Evolutionary conservation across 2,888 invertebrate species (phyloP).

Genomic region (Orchestes rusci): DNA sequence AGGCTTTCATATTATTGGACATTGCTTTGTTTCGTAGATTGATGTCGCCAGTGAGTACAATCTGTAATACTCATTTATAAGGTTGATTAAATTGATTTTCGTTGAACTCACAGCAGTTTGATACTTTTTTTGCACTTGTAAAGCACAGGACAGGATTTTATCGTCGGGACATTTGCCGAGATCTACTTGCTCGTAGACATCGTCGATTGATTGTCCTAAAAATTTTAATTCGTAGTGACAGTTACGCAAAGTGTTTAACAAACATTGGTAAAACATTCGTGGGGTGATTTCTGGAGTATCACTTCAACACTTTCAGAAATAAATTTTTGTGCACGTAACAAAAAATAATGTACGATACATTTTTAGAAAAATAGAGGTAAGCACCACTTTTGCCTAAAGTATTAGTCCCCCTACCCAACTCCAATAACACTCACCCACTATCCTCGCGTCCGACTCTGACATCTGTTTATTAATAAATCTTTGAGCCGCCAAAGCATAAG

Average conservation of each 20-base stretch:
- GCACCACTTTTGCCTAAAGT: too few species aligned
- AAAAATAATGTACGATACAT: too few species aligned
- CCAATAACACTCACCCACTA: conserved; percentile 22
- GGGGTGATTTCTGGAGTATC: too few species aligned
- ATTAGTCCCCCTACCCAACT: not conserved
- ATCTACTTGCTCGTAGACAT: conserved; percentile 49
- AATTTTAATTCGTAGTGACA: too few species aligned
- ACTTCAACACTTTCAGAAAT: too few species aligned
- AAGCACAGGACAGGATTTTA: conserved; percentile 52
- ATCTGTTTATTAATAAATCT: conserved; percentile 50
- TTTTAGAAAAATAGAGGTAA: too few species aligned
- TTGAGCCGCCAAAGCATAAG: conserved; percentile 42
- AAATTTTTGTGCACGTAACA: too few species aligned
- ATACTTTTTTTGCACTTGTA: conserved; percentile 49
- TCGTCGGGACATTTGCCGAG: conserved; percentile 52
- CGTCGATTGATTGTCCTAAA: conserved; percentile 51
- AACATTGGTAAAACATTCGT: too few species aligned
- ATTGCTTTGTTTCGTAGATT: conserved; percentile 52
- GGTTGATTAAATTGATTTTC: conserved; percentile 4
- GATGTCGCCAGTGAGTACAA: conserved; percentile 52
- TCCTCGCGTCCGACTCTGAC: conserved; percentile 36
- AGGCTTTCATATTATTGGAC: conserved; percentile 44
- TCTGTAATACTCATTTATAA: conserved; percentile 38
- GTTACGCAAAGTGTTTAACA: too few species aligned
- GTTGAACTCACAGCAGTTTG: conserved; percentile 46